Conservation (phyloP, 2,113 vertebrate species). For the Taxidea taxus region DNA sequence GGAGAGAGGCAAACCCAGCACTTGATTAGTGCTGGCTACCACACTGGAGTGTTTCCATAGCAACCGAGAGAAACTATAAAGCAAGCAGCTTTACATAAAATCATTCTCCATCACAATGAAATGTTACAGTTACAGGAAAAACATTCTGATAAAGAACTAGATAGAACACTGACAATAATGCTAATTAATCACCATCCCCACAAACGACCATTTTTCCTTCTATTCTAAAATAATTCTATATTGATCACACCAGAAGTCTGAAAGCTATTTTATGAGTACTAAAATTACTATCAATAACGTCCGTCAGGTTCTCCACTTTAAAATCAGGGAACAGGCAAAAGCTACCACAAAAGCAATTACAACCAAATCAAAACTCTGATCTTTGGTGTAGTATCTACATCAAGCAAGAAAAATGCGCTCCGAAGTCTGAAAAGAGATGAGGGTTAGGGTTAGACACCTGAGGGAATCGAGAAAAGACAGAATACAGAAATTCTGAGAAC, state of each 20-base stretch:
- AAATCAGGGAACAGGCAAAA: background rate
- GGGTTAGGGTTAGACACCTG: background rate
- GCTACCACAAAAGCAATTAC: background rate
- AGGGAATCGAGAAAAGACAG: background rate
- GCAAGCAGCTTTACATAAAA: slow-evolving; percentile 82
- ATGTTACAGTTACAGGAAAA: slow-evolving; percentile 42
- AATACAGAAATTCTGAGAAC: background rate
- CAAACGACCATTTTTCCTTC: slow-evolving; percentile 40
- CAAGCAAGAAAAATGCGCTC: background rate
- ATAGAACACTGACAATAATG: slow-evolving; percentile 49
- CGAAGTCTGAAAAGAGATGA: background rate
- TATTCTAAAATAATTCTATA: background rate
- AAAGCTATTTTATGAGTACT: background rate
- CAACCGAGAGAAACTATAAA: slow-evolving; percentile 81
- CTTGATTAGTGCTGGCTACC: slow-evolving; percentile 73
- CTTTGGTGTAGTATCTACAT: background rate
- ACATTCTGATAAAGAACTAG: slow-evolving; percentile 66
- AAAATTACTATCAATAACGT: background rate
- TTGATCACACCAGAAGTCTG: background rate
- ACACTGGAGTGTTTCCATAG: slow-evolving; percentile 77
- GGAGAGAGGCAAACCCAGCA: slow-evolving; percentile 71
- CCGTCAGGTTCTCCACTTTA: background rate
- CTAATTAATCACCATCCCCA: slow-evolving; percentile 38
- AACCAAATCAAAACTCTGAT: background rate
- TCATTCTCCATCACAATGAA: slow-evolving; percentile 82